phyloP scores from a whole-genome alignment of 1,140 invertebrate genomes.

The Hypothenemus hampei region DNA sequence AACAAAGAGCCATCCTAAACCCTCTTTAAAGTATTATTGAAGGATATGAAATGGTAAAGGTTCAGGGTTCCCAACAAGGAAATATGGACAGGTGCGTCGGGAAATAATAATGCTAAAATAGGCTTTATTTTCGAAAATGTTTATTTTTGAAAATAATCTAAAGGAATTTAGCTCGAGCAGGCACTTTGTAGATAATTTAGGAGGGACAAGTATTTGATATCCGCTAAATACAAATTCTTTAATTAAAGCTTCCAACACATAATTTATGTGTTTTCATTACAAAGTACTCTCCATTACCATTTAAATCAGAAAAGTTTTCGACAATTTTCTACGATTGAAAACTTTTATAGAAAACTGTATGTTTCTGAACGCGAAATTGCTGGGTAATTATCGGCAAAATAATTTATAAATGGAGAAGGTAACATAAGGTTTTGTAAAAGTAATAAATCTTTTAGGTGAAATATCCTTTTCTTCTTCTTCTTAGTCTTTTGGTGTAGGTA shows the following conservation, averaged over 20 bases:
- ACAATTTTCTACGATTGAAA: not conserved
- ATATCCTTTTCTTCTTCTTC: too few species aligned
- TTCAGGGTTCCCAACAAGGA: constrained; percentile 5
- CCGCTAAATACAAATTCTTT: constrained; percentile 1
- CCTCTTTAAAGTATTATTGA: constrained; percentile 11
- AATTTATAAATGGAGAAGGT: too few species aligned
- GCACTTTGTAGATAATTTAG: too few species aligned
- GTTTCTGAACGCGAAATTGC: too few species aligned
- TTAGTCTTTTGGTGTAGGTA: too few species aligned
- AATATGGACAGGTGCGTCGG: constrained; percentile 1
- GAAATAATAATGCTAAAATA: not conserved
- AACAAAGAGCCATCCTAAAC: constrained; percentile 6
- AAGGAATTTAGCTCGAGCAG: too few species aligned
- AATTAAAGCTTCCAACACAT: not conserved
- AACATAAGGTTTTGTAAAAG: too few species aligned
- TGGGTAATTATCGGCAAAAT: too few species aligned
- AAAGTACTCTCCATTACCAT: constrained; percentile 3
- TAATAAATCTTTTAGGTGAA: too few species aligned
- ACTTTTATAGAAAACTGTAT: too few species aligned
- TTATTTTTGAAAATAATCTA: not conserved
- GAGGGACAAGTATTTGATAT: not conserved
- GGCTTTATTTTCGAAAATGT: not conserved
- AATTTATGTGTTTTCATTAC: constrained; percentile 2
- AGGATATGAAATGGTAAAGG: constrained; percentile 9
- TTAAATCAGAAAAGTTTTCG: constrained; percentile 7